Percentiles rank a stretch among this genome's conserved stretches.
These are phyloP conservation scores for Marmota flaviventris DNA, from an alignment of 2,113 vertebrate species.

Conservation along the genomic window DNA sequence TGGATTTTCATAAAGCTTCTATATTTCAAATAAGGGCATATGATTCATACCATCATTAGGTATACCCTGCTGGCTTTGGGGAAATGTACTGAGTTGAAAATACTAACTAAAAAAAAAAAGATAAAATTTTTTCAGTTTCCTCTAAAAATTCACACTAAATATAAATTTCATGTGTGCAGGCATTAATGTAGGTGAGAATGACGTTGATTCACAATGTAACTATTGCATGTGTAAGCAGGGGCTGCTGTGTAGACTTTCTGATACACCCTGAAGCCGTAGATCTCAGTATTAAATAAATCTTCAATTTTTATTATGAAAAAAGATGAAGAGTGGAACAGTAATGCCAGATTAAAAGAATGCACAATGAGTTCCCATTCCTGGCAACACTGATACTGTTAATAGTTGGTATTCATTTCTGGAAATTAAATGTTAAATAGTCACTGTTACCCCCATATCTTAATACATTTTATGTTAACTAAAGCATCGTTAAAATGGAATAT, in stretches of 20 bases:
- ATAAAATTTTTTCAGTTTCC: neutral
- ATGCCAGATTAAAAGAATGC: conserved; percentile 34
- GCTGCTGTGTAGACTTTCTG: neutral
- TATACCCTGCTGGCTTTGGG: neutral
- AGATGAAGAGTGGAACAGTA: neutral
- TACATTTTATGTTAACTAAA: conserved; percentile 44
- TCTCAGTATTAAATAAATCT: neutral
- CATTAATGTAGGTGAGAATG: neutral
- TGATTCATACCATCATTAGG: neutral
- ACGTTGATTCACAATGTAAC: neutral
- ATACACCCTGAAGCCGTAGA: neutral
- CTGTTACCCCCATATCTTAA: conserved; percentile 26
- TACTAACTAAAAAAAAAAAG: neutral
- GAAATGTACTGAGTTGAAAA: neutral
- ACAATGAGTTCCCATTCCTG: conserved; percentile 10
- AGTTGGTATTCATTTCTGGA: conserved; percentile 26
- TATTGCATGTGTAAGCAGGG: neutral
- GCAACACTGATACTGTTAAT: conserved; percentile 28
- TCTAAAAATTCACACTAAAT: neutral
- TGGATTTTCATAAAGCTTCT: conserved; percentile 9
- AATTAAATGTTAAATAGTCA: conserved; percentile 58
- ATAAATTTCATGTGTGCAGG: neutral
- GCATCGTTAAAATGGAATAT: conserved; percentile 22
- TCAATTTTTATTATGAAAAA: conserved; percentile 21
- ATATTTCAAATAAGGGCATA: conserved; percentile 6